phyloP scores from a whole-genome alignment of 2,888 invertebrate species.

The Eilema sororculum region DNA sequence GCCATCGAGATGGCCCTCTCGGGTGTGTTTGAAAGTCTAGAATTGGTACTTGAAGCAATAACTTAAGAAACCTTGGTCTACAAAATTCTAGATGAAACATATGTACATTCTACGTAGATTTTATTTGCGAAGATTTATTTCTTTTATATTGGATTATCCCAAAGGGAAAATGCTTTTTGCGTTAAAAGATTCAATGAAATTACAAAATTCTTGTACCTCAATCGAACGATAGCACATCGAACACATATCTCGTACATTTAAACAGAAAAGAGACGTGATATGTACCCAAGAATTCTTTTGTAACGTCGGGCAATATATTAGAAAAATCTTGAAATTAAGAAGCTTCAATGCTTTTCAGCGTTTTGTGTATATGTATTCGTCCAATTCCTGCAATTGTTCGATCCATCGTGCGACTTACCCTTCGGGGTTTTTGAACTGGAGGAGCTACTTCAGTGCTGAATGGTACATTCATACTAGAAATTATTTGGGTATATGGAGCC shows the following conservation, averaged over 20 bases:
- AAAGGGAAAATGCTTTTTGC: conserved; percentile 9
- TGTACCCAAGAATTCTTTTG: conserved; percentile 28
- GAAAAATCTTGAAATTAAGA: conserved; percentile 24
- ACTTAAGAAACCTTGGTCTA: background rate
- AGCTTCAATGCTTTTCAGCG: background rate
- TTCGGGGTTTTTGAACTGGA: too few relatives aligned
- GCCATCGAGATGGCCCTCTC: too few relatives aligned
- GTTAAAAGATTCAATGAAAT: background rate
- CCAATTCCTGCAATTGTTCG: too few relatives aligned
- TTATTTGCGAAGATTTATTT: background rate
- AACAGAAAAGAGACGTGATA: conserved; percentile 15
- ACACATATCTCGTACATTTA: conserved; percentile 2
- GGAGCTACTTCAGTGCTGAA: too few relatives aligned
- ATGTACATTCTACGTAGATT: background rate
- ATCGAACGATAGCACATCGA: background rate
- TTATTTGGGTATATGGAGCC: too few relatives aligned
- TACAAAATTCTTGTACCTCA: conserved; percentile 11
- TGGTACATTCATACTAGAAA: too few relatives aligned
- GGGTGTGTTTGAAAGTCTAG: too few relatives aligned
- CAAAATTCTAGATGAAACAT: background rate
- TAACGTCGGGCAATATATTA: conserved; percentile 23
- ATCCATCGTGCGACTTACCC: too few relatives aligned
- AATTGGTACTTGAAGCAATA: too few relatives aligned
- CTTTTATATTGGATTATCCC: background rate
- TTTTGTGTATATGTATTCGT: too few relatives aligned